These are phyloP conservation scores for Tachysurus vachellii DNA, from an alignment of 2,113 vertebrate genomes.

Conservation along the genomic window DNA sequence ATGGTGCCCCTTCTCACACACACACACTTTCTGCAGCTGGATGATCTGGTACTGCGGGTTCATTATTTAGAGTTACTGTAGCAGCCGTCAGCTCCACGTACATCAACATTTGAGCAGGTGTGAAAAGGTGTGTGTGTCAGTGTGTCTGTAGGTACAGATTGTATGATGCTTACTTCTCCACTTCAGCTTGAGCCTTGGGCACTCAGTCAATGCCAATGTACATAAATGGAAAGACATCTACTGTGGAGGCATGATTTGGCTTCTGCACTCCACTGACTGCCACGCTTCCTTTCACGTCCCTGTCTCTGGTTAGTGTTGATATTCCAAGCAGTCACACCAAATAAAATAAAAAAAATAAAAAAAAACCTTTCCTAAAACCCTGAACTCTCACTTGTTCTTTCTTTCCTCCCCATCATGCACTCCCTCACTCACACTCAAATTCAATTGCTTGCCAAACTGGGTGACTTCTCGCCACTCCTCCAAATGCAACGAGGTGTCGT, in stretches of 20 bases:
- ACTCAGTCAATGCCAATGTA: conserved; percentile 32
- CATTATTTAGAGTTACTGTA: conserved; percentile 39
- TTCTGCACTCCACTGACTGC: not conserved
- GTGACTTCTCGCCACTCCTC: conserved; percentile 40
- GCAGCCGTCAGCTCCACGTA: conserved; percentile 18
- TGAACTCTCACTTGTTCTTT: conserved; percentile 26
- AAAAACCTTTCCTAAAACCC: not conserved
- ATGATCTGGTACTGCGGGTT: conserved; percentile 27
- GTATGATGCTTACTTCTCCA: conserved; percentile 1
- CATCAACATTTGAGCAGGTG: conserved; percentile 8
- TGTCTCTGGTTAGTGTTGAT: conserved; percentile 45
- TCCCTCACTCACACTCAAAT: conserved; percentile 10
- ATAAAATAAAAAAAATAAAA: not conserved
- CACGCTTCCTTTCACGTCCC: conserved; percentile 20
- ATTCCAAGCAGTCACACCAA: conserved; percentile 29
- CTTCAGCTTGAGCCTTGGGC: conserved; percentile 16
- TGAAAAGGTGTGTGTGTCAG: not conserved
- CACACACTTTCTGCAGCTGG: conserved; percentile 35
- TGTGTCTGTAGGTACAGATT: not conserved
- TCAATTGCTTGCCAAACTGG: conserved; percentile 27
- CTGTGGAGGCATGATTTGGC: conserved; percentile 48
- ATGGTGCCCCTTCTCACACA: not conserved
- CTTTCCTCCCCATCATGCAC: conserved; percentile 11
- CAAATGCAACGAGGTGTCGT: conserved; percentile 47
- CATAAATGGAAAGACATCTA: conserved; percentile 52